phyloP scores from a whole-genome alignment of 2,113 vertebrate species.

The Cnemophilus loriae region DNA sequence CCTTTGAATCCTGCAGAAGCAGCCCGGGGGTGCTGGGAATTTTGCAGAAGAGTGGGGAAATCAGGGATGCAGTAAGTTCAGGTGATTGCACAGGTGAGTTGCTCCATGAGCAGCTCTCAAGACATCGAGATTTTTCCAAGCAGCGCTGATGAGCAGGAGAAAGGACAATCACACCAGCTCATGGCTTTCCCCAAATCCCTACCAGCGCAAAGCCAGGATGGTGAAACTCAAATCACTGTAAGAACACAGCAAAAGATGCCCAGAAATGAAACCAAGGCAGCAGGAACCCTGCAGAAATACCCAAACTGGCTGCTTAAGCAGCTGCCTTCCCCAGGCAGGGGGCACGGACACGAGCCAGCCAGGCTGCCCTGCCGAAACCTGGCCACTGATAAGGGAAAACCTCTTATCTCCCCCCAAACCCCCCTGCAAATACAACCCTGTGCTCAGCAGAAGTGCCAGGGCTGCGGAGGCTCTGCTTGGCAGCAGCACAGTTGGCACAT shows the following conservation, averaged over 20 bases:
- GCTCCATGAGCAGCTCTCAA: background rate
- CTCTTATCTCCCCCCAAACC: background rate
- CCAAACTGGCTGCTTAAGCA: background rate
- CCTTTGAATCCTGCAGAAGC: background rate
- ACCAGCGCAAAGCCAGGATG: background rate
- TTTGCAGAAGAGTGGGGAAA: background rate
- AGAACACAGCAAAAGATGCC: background rate
- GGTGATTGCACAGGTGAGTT: background rate
- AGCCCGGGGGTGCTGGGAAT: background rate
- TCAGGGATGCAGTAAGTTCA: background rate
- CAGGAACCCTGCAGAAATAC: background rate
- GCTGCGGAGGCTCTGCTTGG: background rate
- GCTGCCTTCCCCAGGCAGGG: background rate
- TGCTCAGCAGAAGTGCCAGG: background rate
- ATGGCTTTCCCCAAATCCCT: background rate
- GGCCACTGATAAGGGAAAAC: background rate
- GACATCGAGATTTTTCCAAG: background rate
- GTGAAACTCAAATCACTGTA: background rate
- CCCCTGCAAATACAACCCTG: background rate
- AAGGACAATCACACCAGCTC: background rate
- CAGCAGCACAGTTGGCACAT: background rate
- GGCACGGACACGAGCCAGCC: background rate
- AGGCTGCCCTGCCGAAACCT: background rate
- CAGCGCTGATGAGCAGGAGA: accelerated
- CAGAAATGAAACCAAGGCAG: background rate